A percentile compares a stretch with the other conserved stretches of the same genome.
These are phyloP conservation scores for Ophioninae sp. DNA, from an alignment of 2,888 invertebrate genomes.

Conservation along the genomic window DNA sequence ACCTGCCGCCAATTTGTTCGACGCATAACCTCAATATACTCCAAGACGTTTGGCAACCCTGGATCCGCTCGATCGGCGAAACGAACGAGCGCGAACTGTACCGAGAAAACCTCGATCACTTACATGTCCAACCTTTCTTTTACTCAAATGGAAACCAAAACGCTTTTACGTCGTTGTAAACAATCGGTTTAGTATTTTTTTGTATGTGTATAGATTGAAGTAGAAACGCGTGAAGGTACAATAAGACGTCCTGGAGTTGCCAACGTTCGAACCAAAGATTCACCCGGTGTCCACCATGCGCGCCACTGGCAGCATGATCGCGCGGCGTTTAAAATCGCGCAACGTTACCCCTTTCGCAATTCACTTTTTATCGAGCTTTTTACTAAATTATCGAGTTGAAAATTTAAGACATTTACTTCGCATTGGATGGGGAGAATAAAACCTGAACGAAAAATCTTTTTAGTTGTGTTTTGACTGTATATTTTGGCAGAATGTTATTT, in stretches of 20 bases:
- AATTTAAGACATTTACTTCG: too few relatives aligned
- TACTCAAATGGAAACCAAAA: background rate
- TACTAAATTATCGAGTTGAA: too few relatives aligned
- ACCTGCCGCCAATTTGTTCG: slow-evolving; percentile 26
- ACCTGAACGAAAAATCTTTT: slow-evolving; percentile 13
- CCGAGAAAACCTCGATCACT: background rate
- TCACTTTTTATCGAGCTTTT: too few relatives aligned
- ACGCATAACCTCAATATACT: slow-evolving; percentile 38
- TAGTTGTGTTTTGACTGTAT: slow-evolving; percentile 28
- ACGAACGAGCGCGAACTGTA: background rate
- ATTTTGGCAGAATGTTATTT: slow-evolving; percentile 54
- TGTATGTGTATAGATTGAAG: background rate
- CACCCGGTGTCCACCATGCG: too few relatives aligned
- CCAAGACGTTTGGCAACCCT: background rate
- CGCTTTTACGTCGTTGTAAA: slow-evolving; percentile 19
- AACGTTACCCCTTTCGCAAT: too few relatives aligned
- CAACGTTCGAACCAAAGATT: too few relatives aligned
- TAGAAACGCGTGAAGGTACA: background rate
- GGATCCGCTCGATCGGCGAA: background rate
- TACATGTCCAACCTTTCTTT: slow-evolving; percentile 2
- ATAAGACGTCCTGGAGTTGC: background rate
- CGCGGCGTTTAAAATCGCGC: too few relatives aligned
- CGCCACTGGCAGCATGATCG: too few relatives aligned
- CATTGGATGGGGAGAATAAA: too few relatives aligned
- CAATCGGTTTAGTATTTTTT: slow-evolving; percentile 14